Base-by-base conservation (phyloP, 2,888 invertebrate genomes). In the Heliothis peltigera region DNA sequence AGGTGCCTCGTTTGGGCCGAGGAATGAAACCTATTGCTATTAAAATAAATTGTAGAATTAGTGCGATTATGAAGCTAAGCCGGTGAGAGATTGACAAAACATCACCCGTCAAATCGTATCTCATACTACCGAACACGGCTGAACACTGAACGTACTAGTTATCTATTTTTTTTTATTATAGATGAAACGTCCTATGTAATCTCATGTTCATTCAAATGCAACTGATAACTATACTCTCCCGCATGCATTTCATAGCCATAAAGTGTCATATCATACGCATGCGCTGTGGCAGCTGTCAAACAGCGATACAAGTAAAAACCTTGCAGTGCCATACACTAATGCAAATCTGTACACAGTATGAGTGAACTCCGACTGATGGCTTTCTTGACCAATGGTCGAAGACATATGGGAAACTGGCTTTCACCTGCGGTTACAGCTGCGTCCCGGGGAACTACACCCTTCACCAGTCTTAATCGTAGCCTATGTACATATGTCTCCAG, bases 201-300 rank as follows among this genome's bases (percentile, higher is more conserved):
- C 15, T 39, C 39, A 5, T n/a, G 39, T n/a, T n/a, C n/a, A 39
- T 15, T 39, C 39, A 39, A 39, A 15, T 39, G 15, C n/a, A 32
- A 39, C 10, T 15, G n/a, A 39, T n/a, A n/a, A n/a, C n/a, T n/a
- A 39, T 15, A 10, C 39, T 39, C n/a, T 39, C 39, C 4, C 15
- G n/a, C n/a, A 25, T 5, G 5, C 15, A 39, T n/a, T 15, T 8
- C n/a, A 39, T 3, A 39, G 39, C 4, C 39, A 39, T 39, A 39
- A 39, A 39, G n/a, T 39, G n/a, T 39, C 39, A 39, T 32, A 32
- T 32, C 39, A 15, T 39, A 39, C 39, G 39, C 39, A 39, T 39
- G 39, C 39, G 32, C n/a, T 3, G 39, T 39, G 39, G 4, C 39
- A 39, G 39, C 15, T 15, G 39, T n/a, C 15, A 15, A 39, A 39